Conservation (phyloP, 1,140 invertebrate genomes). For the Periplaneta americana region DNA sequence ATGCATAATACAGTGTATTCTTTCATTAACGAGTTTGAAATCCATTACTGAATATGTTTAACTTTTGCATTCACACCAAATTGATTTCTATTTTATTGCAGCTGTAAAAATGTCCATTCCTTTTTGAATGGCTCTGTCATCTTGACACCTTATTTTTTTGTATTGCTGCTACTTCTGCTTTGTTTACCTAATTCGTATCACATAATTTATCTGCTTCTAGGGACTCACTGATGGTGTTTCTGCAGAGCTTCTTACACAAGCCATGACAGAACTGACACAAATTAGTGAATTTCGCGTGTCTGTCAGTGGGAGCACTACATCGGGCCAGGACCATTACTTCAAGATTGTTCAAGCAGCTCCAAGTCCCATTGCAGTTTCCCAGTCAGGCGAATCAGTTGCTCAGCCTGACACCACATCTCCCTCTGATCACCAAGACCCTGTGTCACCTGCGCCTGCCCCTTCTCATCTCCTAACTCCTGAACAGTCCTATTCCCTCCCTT, state of each 20-base stretch:
- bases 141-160: no score
- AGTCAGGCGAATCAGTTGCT: background rate
- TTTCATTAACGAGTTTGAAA: no score
- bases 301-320: background rate
- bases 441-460: conserved; percentile 7
- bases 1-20: no score
- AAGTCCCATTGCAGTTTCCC: conserved; percentile 9
- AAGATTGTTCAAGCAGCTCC: conserved; percentile 17
- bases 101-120: no score
- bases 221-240: conserved; percentile 11
- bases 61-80: no score
- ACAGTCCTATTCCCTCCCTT: conserved; percentile 10
- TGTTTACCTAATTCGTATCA: background rate
- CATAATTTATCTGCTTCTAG: conserved; percentile 8
- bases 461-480: background rate
- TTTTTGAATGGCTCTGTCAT: no score
- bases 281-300: conserved; percentile 13
- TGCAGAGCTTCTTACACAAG: conserved; percentile 15
- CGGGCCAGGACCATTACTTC: conserved; percentile 13
- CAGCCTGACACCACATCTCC: background rate
- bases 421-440: background rate
- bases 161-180: no score
- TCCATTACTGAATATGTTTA: no score
- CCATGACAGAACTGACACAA: conserved; percentile 18
- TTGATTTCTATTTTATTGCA: no score